Evolutionary conservation across 2,113 vertebrate genomes (phyloP).

Genomic region (Etheostoma cragini): DNA sequence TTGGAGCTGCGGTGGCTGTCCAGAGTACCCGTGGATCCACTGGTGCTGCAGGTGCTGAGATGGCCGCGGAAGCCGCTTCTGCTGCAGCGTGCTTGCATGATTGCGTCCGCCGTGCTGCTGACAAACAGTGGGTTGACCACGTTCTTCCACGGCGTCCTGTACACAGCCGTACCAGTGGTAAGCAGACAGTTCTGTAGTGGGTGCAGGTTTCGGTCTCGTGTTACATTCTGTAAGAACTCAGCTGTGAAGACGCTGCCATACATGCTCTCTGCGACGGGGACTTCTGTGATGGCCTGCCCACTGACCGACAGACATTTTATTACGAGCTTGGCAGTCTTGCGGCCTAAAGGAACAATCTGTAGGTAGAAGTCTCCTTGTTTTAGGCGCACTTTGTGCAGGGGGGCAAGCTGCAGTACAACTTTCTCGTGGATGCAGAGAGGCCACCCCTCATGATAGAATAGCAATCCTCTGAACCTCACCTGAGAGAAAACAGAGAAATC

Average conservation of each 20-base stretch:
- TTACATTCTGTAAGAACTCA: conserved; percentile 87
- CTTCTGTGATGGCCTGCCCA: conserved; percentile 84
- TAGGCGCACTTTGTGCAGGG: conserved; percentile 85
- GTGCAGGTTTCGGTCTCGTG: conserved; percentile 77
- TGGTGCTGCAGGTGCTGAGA: conserved; percentile 77
- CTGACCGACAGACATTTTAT: conserved; percentile 87
- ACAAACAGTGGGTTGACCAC: conserved; percentile 85
- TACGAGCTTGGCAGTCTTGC: conserved; percentile 84
- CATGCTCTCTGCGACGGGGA: conserved; percentile 86
- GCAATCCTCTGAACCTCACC: conserved; percentile 84
- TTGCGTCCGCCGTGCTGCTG: conserved; percentile 80
- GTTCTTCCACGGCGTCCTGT: conserved; percentile 87
- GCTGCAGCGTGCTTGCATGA: conserved; percentile 76
- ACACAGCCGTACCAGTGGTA: conserved; percentile 83
- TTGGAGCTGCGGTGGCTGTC: conserved; percentile 82
- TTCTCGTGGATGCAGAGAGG: conserved; percentile 88
- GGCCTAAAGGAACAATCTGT: conserved; percentile 84
- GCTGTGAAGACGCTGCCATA: conserved; percentile 86
- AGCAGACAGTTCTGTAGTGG: conserved; percentile 87
- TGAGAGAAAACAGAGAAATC: conserved; percentile 65
- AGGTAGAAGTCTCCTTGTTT: conserved; percentile 89
- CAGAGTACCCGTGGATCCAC: conserved; percentile 81
- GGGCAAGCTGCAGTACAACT: conserved; percentile 85
- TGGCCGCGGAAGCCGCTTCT: conserved; percentile 68
- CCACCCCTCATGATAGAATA: conserved; percentile 89